Evolutionary conservation across 2,888 invertebrate genomes (phyloP), one percentile per base, ranked within the genome.

Genomic region (Meloe dianella): DNA sequence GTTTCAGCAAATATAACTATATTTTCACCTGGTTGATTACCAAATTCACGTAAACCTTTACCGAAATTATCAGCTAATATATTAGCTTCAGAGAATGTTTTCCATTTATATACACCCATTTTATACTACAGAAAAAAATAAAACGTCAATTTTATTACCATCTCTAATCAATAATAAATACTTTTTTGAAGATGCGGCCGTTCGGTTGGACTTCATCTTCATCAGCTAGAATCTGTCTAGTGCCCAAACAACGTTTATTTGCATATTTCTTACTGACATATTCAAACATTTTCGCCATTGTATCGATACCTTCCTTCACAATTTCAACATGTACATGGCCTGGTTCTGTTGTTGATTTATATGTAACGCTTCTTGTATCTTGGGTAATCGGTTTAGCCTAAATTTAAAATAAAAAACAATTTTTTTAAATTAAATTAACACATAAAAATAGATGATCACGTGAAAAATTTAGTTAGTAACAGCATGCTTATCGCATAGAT

Each of bases 1-100:
- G 98, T 99, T 85, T 99, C 99, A 0, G 98, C 97, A 86, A 97
- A 98, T 79, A 99, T 91, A 64, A 94, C 96, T 74, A 98, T 88
- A 83, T 93, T 94, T 70, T 89, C 85, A 10, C 88, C 87, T 9
- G 92, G 90, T 74, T 85, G 83, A 77, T 92, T 89, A 30, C 96
- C 96, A 41, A 95, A 84, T 77, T 90, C 91, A 51, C 92, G 87
- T 70, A 99, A 86, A 0, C 98, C 98, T 65, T 91, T 90, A 59
- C 95, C 94, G 83, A 98, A 92, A 75, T 90, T 86, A 0, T 88
- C 85, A 5, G 96, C 91, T 80, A 92, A 86, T n/a, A 86, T 84
- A 79, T 94, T 92, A 5, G 94, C 90, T 75, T 95, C 93, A 32
- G 85, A 84, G 84, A 90, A 97, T 6, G 92, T 90, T 73, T 92